phyloP scores from a whole-genome alignment of 2,888 invertebrate species.

The Gandaritis pyraliata region DNA sequence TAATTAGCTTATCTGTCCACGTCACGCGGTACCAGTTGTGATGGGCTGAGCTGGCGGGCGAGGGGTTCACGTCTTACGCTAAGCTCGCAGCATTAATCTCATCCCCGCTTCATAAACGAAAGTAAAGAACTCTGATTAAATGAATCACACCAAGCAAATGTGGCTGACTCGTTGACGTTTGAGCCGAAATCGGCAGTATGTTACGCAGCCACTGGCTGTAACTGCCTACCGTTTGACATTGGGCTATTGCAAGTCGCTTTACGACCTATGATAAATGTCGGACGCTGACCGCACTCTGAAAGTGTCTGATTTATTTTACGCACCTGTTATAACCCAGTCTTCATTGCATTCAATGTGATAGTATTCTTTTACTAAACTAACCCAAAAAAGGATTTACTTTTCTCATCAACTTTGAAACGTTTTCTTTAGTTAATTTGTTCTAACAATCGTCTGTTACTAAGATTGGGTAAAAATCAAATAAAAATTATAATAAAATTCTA shows the following conservation, averaged over 20 bases:
- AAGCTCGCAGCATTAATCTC: constrained; percentile 72
- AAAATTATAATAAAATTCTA: too few species aligned
- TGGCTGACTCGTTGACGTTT: constrained; percentile 53
- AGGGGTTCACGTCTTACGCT: constrained; percentile 65
- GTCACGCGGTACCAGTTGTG: constrained; percentile 61
- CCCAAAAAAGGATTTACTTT: too few species aligned
- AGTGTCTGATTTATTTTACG: constrained; percentile 28
- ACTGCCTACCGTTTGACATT: constrained; percentile 24
- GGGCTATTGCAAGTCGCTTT: constrained; percentile 29
- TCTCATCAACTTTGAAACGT: too few species aligned
- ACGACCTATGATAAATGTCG: constrained; percentile 29
- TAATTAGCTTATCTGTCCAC: constrained; percentile 79
- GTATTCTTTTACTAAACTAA: too few species aligned
- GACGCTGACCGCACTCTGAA: constrained; percentile 25
- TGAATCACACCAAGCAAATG: constrained; percentile 61
- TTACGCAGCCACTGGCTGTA: constrained; percentile 15
- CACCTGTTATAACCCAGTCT: constrained; percentile 23
- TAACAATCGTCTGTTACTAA: too few species aligned
- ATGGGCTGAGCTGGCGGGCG: constrained; percentile 45
- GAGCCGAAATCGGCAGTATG: constrained; percentile 31
- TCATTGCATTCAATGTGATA: constrained; percentile 11
- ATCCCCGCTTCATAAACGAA: constrained; percentile 72
- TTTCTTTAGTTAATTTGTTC: too few species aligned
- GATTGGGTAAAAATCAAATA: too few species aligned
- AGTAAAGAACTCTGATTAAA: constrained; percentile 66